phyloP scores from a whole-genome alignment of 2,888 invertebrate species.

The Torymus tubicola region DNA sequence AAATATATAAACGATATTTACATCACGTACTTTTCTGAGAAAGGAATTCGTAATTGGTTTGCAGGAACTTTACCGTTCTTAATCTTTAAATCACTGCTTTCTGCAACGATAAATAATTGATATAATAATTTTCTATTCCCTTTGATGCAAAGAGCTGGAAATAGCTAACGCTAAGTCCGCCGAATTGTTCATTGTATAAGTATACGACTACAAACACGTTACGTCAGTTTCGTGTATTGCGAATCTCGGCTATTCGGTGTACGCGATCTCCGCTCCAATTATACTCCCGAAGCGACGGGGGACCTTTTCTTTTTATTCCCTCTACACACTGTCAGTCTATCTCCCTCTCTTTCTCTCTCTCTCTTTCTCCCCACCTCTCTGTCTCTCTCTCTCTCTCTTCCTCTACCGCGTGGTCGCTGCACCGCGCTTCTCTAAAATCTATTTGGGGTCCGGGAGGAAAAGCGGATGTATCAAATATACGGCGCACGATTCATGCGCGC shows the following conservation, averaged over 20 bases:
- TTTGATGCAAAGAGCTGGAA: too few relatives aligned
- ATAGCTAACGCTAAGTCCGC: too few relatives aligned
- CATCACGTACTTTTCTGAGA: too few relatives aligned
- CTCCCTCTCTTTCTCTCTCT: conserved; percentile 20
- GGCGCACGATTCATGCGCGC: conserved; percentile 38
- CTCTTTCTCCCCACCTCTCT: conserved; percentile 11
- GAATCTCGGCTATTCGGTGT: conserved; percentile 37
- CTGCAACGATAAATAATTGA: too few relatives aligned
- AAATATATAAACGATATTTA: too few relatives aligned
- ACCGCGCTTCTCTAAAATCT: conserved; percentile 32
- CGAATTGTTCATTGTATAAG: conserved; percentile 27
- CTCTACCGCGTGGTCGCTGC: conserved; percentile 20
- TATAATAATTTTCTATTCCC: too few relatives aligned
- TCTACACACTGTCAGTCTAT: not conserved
- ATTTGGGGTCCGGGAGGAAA: conserved; percentile 38
- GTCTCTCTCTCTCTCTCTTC: conserved; percentile 12
- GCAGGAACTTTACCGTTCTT: too few relatives aligned
- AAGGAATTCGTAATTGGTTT: too few relatives aligned
- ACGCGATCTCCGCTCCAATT: conserved; percentile 54
- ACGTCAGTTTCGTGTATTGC: conserved; percentile 36
- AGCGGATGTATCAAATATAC: conserved; percentile 54
- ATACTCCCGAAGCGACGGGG: conserved; percentile 32
- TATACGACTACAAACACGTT: conserved; percentile 14
- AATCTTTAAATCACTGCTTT: too few relatives aligned
- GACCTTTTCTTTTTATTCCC: conserved; percentile 28